A percentile compares a stretch with the other conserved stretches of the same genome.
Conservation (phyloP, 2,888 invertebrate genomes). For the Drosophila melanosoma region DNA sequence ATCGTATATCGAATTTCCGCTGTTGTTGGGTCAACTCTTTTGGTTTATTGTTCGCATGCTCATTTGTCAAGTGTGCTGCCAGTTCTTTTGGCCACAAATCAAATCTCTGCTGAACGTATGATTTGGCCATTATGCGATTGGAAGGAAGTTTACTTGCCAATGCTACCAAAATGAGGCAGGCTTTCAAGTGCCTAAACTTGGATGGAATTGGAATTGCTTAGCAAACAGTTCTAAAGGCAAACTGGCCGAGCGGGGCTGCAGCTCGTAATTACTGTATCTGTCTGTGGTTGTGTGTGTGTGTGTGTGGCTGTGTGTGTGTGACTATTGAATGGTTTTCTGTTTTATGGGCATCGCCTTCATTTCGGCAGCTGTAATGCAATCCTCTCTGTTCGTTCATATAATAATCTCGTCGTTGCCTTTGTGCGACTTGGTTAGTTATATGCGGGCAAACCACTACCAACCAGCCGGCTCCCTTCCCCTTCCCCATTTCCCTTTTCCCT, state of each 20-base stretch:
- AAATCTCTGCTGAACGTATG: slow-evolving; percentile 37
- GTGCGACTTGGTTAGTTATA: slow-evolving; percentile 33
- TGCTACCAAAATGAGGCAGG: slow-evolving; percentile 43
- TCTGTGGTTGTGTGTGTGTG: background rate
- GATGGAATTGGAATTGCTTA: slow-evolving; percentile 23
- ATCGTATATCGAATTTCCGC: slow-evolving; percentile 38
- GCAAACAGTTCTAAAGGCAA: slow-evolving; percentile 31
- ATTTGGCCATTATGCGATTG: slow-evolving; percentile 55
- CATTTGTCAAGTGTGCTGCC: slow-evolving; percentile 64
- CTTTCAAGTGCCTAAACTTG: slow-evolving; percentile 60
- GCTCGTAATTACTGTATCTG: slow-evolving; percentile 49
- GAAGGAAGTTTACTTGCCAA: slow-evolving; percentile 53
- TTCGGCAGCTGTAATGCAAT: slow-evolving; percentile 54
- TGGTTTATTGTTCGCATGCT: slow-evolving; percentile 10
- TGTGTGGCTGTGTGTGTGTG: slow-evolving; percentile 6
- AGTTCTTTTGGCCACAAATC: slow-evolving; percentile 48
- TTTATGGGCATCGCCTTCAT: slow-evolving; percentile 31
- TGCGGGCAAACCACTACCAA: slow-evolving; percentile 54
- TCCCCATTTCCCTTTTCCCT: slow-evolving; percentile 15
- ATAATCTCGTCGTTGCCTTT: slow-evolving; percentile 38
- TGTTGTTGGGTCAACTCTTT: slow-evolving; percentile 16
- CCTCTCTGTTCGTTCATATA: slow-evolving; percentile 53
- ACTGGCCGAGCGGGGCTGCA: background rate
- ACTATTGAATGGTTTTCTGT: slow-evolving; percentile 53
- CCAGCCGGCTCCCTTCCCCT: slow-evolving; percentile 4